Conservation (phyloP, 2,797 vertebrate species). For the Pantherophis alleghaniensis region DNA sequence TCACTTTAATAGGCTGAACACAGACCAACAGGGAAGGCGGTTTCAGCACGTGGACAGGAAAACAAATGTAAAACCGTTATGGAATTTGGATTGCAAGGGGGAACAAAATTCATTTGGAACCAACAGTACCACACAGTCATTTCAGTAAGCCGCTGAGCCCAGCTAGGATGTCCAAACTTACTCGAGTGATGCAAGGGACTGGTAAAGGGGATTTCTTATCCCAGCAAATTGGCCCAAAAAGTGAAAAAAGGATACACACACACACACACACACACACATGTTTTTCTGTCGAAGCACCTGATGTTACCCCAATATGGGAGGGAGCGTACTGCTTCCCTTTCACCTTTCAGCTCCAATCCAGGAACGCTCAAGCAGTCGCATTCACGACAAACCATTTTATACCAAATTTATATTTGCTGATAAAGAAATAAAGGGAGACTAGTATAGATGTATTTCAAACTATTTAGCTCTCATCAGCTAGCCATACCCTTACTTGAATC, state of each 20-base stretch:
- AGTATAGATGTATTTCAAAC: too few species aligned
- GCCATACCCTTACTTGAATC: too few species aligned
- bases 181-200: slow-evolving; percentile 64
- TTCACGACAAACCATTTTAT: too few species aligned
- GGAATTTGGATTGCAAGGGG: slow-evolving; percentile 39
- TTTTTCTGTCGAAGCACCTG: too few species aligned
- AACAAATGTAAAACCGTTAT: slow-evolving; percentile 53
- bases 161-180: slow-evolving; percentile 44
- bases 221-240: slow-evolving; percentile 31
- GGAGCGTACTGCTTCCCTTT: too few species aligned
- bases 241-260: slow-evolving; percentile 24
- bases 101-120: slow-evolving; percentile 47
- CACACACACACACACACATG: too few species aligned
- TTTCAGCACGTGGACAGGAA: slow-evolving; percentile 50
- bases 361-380: too few species aligned
- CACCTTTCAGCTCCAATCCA: too few species aligned
- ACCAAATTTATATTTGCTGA: too few species aligned
- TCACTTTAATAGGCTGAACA: slow-evolving; percentile 47
- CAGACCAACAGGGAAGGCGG: slow-evolving; percentile 26
- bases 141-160: slow-evolving; percentile 58
- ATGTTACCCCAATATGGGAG: too few species aligned
- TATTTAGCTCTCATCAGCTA: too few species aligned
- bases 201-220: slow-evolving; percentile 53
- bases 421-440: too few species aligned
- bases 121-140: slow-evolving; percentile 54